phyloP scores from a whole-genome alignment of 2,888 invertebrate genomes.

The Acanthococcus lagerstroemiae region DNA sequence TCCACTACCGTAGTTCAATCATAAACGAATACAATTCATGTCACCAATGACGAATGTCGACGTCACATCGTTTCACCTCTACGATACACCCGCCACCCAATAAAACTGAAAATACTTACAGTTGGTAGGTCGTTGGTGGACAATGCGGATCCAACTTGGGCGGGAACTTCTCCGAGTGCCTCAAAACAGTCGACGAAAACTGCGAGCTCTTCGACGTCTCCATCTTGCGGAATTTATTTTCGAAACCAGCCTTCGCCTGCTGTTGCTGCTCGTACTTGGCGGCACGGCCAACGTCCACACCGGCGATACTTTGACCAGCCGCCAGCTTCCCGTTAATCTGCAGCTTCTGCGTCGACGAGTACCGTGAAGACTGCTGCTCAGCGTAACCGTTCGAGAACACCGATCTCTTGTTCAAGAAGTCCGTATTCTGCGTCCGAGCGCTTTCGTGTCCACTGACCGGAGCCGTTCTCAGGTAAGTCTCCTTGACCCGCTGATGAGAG shows the following conservation, averaged over 20 bases:
- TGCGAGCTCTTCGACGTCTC: background rate
- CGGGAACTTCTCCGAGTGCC: conserved; percentile 33
- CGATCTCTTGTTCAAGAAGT: conserved; percentile 31
- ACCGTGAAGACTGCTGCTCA: conserved; percentile 36
- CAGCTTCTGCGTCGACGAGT: conserved; percentile 35
- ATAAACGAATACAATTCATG: no score
- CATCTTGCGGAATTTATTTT: background rate
- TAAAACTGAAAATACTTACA: conserved; percentile 36
- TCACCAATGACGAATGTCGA: no score
- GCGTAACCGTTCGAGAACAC: conserved; percentile 32
- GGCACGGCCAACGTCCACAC: background rate
- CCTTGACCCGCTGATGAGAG: background rate
- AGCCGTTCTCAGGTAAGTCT: conserved; percentile 22
- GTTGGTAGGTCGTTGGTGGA: conserved; percentile 38
- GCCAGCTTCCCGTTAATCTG: conserved; percentile 23
- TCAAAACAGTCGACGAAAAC: conserved; percentile 22
- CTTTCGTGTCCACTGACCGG: conserved; percentile 31
- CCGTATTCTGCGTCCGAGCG: conserved; percentile 30
- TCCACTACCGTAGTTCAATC: no score
- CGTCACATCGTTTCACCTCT: no score
- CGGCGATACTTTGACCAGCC: background rate
- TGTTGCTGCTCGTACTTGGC: background rate
- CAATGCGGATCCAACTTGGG: conserved; percentile 37
- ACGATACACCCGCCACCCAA: no score
- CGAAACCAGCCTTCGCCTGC: background rate